Percentiles rank a stretch among this genome's conserved stretches.
Conservation (phyloP, 1,140 invertebrate genomes). For the Drosophila lini region DNA sequence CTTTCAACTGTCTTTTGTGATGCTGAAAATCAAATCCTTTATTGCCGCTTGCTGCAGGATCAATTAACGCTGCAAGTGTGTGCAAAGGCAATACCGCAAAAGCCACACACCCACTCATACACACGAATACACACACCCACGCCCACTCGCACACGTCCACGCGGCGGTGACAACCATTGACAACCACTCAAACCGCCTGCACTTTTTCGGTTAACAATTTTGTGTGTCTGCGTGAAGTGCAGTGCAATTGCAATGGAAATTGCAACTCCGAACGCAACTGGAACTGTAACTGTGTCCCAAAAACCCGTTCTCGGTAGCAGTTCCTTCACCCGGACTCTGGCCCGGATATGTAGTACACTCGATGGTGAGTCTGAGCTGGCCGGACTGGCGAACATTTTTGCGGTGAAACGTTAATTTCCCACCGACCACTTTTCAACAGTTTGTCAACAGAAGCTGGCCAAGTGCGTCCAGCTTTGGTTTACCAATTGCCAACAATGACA, state of each 20-base stretch:
- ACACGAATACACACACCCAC: constrained; percentile 16
- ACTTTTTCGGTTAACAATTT: constrained; percentile 80
- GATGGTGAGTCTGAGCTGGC: constrained; percentile 1
- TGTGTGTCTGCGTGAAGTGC: constrained; percentile 61
- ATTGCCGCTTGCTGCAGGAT: constrained; percentile 81
- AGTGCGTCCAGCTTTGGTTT: constrained; percentile 48
- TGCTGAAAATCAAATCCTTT: constrained; percentile 80
- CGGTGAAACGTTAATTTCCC: constrained; percentile 81
- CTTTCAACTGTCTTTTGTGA: constrained; percentile 72
- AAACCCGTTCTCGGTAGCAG: constrained; percentile 1
- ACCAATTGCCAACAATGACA: constrained; percentile 48
- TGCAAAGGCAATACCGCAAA: constrained; percentile 77
- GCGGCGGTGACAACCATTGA: constrained; percentile 65
- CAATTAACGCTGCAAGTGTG: constrained; percentile 81
- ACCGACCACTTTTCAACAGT: constrained; percentile 79
- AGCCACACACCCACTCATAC: constrained; percentile 59
- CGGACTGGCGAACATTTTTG: constrained; percentile 65
- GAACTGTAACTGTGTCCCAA: constrained; percentile 3
- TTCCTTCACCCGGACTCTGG: constrained; percentile 3
- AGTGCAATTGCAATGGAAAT: constrained; percentile 70
- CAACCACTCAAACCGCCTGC: constrained; percentile 78
- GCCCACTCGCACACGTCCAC: constrained; percentile 11
- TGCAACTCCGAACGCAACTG: constrained; percentile 48
- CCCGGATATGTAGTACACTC: constrained; percentile 10
- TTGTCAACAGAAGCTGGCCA: constrained; percentile 59